These are phyloP conservation scores for Pongo abelii DNA, from an alignment of 2,113 vertebrate species.

Conservation along the genomic window DNA sequence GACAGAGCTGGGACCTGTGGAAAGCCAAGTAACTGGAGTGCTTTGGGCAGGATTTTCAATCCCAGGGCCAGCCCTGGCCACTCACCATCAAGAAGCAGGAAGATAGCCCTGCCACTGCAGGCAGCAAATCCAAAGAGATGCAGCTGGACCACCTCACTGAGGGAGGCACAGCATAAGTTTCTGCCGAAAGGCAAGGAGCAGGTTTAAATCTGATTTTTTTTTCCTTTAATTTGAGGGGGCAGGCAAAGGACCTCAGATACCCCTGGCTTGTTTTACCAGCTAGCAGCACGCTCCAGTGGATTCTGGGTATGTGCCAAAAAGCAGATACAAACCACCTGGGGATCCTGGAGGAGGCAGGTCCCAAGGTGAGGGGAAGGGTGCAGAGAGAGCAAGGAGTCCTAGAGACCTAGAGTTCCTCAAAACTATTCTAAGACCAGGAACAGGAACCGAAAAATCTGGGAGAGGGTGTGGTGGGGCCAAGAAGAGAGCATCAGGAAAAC, in stretches of 20 bases:
- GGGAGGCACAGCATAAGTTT: not conserved
- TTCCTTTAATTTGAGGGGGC: not conserved
- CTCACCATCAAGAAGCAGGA: not conserved
- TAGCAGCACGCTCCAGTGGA: not conserved
- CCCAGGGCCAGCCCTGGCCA: not conserved
- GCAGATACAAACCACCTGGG: not conserved
- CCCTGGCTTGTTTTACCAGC: not conserved
- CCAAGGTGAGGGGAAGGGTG: too few relatives aligned
- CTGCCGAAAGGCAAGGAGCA: not conserved
- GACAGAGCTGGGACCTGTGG: not conserved
- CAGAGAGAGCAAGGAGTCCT: not conserved
- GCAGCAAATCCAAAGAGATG: not conserved
- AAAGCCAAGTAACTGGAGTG: not conserved
- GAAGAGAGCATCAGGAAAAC: not conserved
- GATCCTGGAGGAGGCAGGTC: not conserved
- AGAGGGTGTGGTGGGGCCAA: too few relatives aligned
- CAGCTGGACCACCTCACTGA: not conserved
- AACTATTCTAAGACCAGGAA: not conserved
- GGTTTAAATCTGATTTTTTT: not conserved
- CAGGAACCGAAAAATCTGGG: not conserved
- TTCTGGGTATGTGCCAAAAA: not conserved
- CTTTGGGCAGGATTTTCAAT: not conserved
- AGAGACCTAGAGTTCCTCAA: not conserved
- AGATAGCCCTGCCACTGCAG: rapidly evolving
- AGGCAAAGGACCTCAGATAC: not conserved